Percentiles rank a stretch among this genome's conserved stretches.
phyloP scores from a whole-genome alignment of 53 echinoderm and acorn worm genomes.

The Patiria pectinifera region DNA sequence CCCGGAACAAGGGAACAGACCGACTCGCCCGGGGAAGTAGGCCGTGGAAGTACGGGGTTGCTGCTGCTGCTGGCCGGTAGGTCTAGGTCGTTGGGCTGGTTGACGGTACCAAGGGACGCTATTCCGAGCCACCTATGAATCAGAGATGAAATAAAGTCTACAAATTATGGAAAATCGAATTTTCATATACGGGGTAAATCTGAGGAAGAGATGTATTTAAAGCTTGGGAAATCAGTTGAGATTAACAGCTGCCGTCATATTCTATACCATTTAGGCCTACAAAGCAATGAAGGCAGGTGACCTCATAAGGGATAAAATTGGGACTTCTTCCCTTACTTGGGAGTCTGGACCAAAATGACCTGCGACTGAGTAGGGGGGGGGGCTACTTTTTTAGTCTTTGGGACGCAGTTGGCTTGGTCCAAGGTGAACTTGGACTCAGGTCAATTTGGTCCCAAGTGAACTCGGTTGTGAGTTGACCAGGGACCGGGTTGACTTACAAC shows the following conservation, averaged over 20 bases:
- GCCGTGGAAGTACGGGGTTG: slow-evolving; percentile 6
- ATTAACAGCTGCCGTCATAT: too few relatives aligned
- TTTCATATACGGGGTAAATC: not conserved
- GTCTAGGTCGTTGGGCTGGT: slow-evolving; percentile 43
- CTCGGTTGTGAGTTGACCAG: not conserved
- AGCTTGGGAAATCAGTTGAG: too few relatives aligned
- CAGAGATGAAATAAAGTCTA: not conserved
- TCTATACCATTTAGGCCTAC: too few relatives aligned
- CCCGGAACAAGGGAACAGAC: slow-evolving; percentile 65
- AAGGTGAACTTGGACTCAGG: too few relatives aligned
- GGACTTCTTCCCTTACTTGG: not conserved
- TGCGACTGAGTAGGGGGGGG: too few relatives aligned
- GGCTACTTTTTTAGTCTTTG: too few relatives aligned
- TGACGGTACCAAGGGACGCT: slow-evolving; percentile 76
- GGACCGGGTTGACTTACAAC: not conserved
- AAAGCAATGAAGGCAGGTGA: too few relatives aligned
- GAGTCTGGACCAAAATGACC: too few relatives aligned
- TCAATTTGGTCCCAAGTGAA: not conserved
- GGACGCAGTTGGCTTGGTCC: too few relatives aligned
- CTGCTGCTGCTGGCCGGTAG: not conserved
- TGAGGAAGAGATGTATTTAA: too few relatives aligned
- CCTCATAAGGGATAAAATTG: too few relatives aligned
- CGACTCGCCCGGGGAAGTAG: not conserved
- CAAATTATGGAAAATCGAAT: not conserved
- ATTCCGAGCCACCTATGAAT: slow-evolving; percentile 81